Evolutionary conservation across 2,888 invertebrate species (phyloP).

Genomic region (Stramonita haemastoma): DNA sequence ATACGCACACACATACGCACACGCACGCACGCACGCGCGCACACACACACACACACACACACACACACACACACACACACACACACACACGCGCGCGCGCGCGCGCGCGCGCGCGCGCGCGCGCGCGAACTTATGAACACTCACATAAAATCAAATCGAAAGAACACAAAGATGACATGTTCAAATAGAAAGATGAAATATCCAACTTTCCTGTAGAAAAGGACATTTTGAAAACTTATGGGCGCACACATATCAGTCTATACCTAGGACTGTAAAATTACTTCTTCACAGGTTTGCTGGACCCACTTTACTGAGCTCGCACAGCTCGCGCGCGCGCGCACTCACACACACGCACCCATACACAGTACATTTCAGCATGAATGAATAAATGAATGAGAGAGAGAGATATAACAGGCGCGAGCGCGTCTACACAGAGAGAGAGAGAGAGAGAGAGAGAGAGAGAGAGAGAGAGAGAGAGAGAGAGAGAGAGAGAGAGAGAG

Average conservation of each 20-base stretch:
- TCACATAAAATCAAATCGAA: too few species aligned
- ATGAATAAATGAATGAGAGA: too few species aligned
- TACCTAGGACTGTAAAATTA: too few species aligned
- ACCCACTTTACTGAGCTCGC: too few species aligned
- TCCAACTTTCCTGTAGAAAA: background rate
- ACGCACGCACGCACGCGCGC: background rate
- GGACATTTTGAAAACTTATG: background rate
- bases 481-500: background rate
- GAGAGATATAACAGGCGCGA: too few species aligned
- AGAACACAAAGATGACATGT: too few species aligned
- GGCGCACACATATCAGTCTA: background rate
- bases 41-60: slow-evolving; percentile 5
- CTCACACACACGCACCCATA: too few species aligned
- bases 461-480: too few species aligned
- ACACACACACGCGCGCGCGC: background rate
- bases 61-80: background rate
- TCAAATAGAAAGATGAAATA: too few species aligned
- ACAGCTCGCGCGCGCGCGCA: too few species aligned
- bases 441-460: background rate
- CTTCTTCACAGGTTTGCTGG: too few species aligned
- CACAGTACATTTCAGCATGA: too few species aligned
- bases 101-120: rapidly evolving
- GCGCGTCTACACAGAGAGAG: background rate
- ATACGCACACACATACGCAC: background rate
- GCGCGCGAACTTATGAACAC: background rate